phyloP scores from a whole-genome alignment of 1,140 invertebrate species.

The Drusus annulatus region DNA sequence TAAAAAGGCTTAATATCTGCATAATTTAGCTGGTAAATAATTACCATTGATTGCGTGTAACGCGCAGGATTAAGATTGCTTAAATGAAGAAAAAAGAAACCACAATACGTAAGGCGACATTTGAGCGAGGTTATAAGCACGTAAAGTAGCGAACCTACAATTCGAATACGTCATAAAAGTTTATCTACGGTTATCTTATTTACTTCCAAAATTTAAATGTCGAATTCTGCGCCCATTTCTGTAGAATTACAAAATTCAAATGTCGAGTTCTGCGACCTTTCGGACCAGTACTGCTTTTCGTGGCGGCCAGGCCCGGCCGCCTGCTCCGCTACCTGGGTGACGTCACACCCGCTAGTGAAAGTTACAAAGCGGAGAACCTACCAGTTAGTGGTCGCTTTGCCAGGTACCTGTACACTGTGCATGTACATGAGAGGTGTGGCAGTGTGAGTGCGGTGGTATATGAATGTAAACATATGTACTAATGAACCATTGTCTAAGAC shows the following conservation, averaged over 20 bases:
- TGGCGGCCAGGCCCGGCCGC: background rate
- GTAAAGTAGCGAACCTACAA: too few relatives aligned
- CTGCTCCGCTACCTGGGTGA: background rate
- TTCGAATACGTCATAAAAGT: too few relatives aligned
- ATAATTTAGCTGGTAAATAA: too few relatives aligned
- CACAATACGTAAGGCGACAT: too few relatives aligned
- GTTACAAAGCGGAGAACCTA: background rate
- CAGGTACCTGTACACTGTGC: background rate
- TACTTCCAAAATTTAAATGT: background rate
- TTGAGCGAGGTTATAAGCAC: too few relatives aligned
- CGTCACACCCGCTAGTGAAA: slow-evolving; percentile 26
- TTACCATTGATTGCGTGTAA: too few relatives aligned
- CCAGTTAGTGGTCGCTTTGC: background rate
- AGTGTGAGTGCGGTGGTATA: background rate
- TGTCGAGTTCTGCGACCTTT: slow-evolving; percentile 9
- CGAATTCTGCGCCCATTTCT: background rate
- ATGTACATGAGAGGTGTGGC: background rate
- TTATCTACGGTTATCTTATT: too few relatives aligned
- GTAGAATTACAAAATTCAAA: background rate
- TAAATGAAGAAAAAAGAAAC: too few relatives aligned
- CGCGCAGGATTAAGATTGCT: too few relatives aligned
- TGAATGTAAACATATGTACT: background rate
- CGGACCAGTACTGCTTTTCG: background rate
- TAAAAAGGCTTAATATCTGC: too few relatives aligned
- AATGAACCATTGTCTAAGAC: slow-evolving; percentile 14